These are phyloP conservation scores for Cardiocondyla obscurior DNA, from an alignment of 1,140 invertebrate species.

Conservation along the genomic window DNA sequence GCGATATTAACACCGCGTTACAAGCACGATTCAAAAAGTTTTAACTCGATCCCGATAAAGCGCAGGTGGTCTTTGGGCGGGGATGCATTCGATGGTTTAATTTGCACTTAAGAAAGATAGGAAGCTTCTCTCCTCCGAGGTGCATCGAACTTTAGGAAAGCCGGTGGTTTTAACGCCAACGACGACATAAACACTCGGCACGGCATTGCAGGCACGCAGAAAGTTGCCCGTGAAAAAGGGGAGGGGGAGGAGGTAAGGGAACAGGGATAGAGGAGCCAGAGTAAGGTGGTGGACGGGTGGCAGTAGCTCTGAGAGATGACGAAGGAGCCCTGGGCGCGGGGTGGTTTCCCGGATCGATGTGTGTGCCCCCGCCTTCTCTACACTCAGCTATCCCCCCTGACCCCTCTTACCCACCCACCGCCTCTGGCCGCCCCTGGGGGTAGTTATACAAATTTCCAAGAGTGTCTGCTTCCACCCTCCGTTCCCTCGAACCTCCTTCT, in stretches of 20 bases:
- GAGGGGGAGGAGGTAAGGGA: slow-evolving; percentile 19
- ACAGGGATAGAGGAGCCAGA: slow-evolving; percentile 54
- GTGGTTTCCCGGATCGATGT: slow-evolving; percentile 80
- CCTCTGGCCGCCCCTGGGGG: slow-evolving; percentile 77
- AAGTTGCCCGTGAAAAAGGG: slow-evolving; percentile 58
- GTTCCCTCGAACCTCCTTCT: slow-evolving; percentile 66
- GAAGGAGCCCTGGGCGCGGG: slow-evolving; percentile 75
- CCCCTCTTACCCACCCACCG: slow-evolving; percentile 58
- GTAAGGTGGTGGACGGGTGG: slow-evolving; percentile 69
- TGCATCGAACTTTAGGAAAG: slow-evolving; percentile 37
- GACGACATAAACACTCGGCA: slow-evolving; percentile 72
- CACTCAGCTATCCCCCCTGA: slow-evolving; percentile 65
- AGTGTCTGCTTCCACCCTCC: slow-evolving; percentile 77
- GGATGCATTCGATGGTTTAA: slow-evolving; percentile 8
- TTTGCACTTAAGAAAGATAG: slow-evolving; percentile 24
- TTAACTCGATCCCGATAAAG: background rate
- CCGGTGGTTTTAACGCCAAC: slow-evolving; percentile 69
- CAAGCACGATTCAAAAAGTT: background rate
- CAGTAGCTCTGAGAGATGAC: slow-evolving; percentile 76
- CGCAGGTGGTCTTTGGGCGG: background rate
- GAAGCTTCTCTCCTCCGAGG: background rate
- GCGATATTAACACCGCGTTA: background rate
- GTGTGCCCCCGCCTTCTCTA: slow-evolving; percentile 72
- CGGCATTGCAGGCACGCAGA: slow-evolving; percentile 68
- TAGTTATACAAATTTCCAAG: slow-evolving; percentile 84